Percentiles rank a stretch among this genome's conserved stretches.
phyloP scores from a whole-genome alignment of 2,113 vertebrate genomes.

The Nibea albiflora region DNA sequence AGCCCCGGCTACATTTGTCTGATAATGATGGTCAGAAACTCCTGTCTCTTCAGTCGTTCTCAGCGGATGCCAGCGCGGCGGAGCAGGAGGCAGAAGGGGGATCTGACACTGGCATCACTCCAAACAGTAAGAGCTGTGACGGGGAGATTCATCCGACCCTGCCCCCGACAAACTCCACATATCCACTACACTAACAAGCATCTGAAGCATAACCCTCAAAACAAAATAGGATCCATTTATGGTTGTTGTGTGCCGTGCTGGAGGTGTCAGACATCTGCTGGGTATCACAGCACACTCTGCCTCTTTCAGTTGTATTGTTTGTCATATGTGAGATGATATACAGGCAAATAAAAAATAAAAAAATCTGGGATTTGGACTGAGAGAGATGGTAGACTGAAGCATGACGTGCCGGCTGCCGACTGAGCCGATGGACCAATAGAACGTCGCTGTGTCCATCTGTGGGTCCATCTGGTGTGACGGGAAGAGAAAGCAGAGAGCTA shows the following conservation, averaged over 20 bases:
- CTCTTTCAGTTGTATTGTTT: conserved; percentile 68
- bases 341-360: conserved; percentile 43
- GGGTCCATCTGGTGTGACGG: conserved; percentile 80
- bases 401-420: conserved; percentile 68
- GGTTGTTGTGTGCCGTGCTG: conserved; percentile 12
- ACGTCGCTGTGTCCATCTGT: conserved; percentile 82
- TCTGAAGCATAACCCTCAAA: conserved; percentile 49
- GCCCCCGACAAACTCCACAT: conserved; percentile 47
- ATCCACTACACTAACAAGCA: conserved; percentile 69
- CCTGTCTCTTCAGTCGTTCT: conserved; percentile 43
- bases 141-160: conserved; percentile 60
- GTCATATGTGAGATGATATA: conserved; percentile 65
- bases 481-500: conserved; percentile 34
- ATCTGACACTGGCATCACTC: conserved; percentile 55
- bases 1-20: conserved; percentile 60
- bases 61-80: conserved; percentile 33
- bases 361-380: conserved; percentile 68
- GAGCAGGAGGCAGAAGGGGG: conserved; percentile 44
- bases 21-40: conserved; percentile 66
- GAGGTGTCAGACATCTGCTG: conserved; percentile 57
- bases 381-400: conserved; percentile 72
- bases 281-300: conserved; percentile 7
- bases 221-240: conserved; percentile 48
- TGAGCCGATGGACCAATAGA: conserved; percentile 69
- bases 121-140: conserved; percentile 44